These are phyloP conservation scores for Oryzias sinensis DNA, from an alignment of 2,797 vertebrate species.

Conservation along the genomic window DNA sequence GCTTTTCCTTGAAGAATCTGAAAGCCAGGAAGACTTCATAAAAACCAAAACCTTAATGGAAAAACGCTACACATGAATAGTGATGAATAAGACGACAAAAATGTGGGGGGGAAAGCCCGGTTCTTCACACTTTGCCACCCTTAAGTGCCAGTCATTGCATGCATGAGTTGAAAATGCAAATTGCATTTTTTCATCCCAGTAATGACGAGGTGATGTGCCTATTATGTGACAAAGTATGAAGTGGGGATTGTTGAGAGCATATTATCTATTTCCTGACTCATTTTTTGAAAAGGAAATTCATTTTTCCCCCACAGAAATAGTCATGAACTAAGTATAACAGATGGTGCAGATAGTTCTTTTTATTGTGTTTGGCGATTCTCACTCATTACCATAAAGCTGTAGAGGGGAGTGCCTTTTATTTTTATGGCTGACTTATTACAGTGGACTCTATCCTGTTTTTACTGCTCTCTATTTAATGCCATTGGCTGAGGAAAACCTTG, in stretches of 20 bases:
- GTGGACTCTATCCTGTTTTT: conserved; percentile 64
- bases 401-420: conserved; percentile 36
- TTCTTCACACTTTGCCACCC: conserved; percentile 49
- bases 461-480: conserved; percentile 31
- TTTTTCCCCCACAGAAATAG: conserved; percentile 2
- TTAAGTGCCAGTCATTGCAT: conserved; percentile 64
- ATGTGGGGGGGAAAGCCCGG: conserved; percentile 35
- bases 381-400: conserved; percentile 26
- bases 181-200: conserved; percentile 67
- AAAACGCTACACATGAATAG: conserved; percentile 3
- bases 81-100: conserved; percentile 11
- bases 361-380: conserved; percentile 29
- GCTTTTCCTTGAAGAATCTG: conserved; percentile 2
- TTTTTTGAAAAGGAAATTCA: conserved; percentile 15
- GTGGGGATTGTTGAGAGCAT: conserved; percentile 35
- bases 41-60: not conserved
- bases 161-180: conserved; percentile 70
- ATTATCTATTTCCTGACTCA: conserved; percentile 56
- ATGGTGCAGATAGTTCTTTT: conserved; percentile 21
- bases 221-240: conserved; percentile 50
- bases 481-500: conserved; percentile 38
- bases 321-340: conserved; percentile 10
- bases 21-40: not conserved
- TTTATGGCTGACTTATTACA: conserved; percentile 56
- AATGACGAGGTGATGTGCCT: conserved; percentile 57